Base-by-base conservation (phyloP, 2,797 vertebrate genomes). In the Spatula clypeata region DNA sequence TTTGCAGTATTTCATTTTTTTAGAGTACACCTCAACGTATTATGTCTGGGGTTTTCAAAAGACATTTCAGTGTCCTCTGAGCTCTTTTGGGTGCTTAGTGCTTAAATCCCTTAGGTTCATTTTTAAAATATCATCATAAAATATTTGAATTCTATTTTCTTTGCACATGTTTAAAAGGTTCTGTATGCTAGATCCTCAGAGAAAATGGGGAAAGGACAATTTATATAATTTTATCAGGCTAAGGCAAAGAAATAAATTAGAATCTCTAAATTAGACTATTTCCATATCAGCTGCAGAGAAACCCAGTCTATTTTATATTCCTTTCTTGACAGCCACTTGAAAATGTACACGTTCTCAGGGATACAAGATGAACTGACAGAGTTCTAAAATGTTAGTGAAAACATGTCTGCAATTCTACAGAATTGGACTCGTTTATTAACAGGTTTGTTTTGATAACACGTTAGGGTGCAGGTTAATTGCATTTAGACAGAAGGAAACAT, bases 381-480 rank as follows among this genome's bases (percentile, higher is more conserved):
- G n/a, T 26, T 62, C 76, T 80, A 40, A 91, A 85, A 81, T 36
- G 31, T 53, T 32, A 20, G 18, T 76, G 53, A 31, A 80, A 85
- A 29, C n/a, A 20, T 54, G 5, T 20, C 34, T 61, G 34, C 40
- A 38, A 32, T 73, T 79, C 32, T 69, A 1, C 51, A 32, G 38
- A 73, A 32, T 24, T 31, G 32, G 57, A 21, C 31, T 57, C 1
- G 0, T 73, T 74, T 69, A 13, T 73, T 32, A 58, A 53, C 2
- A 1, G 1, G 38, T 60, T 81, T 1, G 0, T 8, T 90, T 66
- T 3, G 1, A 5, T 29, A 88, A 23, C 58, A 12, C 16, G 2
- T 13, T 7, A n/a, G 14, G 21, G 26, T 20, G 24, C 17, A 29
- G 45, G 29, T 71, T 44, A 26, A 12, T 31, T 38, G 27, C 11